Conservation (phyloP, 2,113 vertebrate genomes). For the Amphilophus citrinellus region DNA sequence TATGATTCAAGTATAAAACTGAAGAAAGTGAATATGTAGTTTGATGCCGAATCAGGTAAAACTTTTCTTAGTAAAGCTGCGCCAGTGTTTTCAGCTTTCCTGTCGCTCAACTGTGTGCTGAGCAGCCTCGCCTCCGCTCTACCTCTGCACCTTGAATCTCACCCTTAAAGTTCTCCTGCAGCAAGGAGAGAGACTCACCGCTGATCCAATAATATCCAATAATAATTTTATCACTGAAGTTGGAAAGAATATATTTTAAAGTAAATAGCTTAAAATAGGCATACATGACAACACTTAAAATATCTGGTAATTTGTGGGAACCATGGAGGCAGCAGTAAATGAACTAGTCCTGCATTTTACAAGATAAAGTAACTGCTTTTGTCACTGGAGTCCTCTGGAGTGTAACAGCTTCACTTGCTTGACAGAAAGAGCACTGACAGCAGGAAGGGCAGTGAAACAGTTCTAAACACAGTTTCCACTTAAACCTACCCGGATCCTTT, state of each 20-base stretch:
- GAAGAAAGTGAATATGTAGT: no score
- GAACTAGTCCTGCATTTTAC: no score
- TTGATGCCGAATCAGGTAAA: background rate
- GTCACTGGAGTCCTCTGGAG: no score
- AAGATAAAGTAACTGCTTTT: no score
- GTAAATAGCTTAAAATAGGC: background rate
- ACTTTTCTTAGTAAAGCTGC: background rate
- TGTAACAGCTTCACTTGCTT: background rate
- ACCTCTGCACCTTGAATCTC: no score
- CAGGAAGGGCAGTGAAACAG: no score
- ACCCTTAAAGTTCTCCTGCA: background rate
- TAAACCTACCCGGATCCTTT: no score
- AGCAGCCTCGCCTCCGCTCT: background rate
- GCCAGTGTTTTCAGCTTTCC: background rate
- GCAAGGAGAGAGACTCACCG: background rate
- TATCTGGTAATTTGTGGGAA: no score
- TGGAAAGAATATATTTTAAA: background rate
- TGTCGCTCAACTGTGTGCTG: no score
- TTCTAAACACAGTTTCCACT: no score
- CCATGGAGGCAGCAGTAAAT: no score
- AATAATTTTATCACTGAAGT: background rate
- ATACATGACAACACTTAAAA: background rate
- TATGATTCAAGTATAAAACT: background rate
- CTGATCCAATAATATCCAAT: background rate
- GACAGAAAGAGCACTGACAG: no score